These are phyloP conservation scores for Crotalus viridis DNA, from an alignment of 2,113 vertebrate species.

Conservation along the genomic window DNA sequence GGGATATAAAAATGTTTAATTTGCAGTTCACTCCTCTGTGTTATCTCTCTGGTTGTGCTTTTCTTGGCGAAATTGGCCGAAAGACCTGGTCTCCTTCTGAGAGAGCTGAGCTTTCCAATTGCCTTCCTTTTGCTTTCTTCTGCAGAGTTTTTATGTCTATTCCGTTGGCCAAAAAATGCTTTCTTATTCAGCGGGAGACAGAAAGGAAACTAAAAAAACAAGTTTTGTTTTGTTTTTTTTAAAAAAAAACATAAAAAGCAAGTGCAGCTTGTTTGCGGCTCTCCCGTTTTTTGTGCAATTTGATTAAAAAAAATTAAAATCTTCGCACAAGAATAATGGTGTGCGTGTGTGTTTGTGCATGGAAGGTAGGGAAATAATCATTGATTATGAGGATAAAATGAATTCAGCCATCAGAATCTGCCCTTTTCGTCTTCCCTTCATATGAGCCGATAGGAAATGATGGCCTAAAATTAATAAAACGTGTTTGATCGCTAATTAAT, in stretches of 20 bases:
- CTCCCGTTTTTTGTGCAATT: constrained; percentile 23
- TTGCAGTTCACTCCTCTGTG: constrained; percentile 18
- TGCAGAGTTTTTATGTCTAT: constrained; percentile 25
- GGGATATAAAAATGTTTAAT: constrained; percentile 60
- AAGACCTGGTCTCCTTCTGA: not conserved
- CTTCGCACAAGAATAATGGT: constrained; percentile 41
- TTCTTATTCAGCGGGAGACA: constrained; percentile 39
- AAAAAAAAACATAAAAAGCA: constrained; percentile 22
- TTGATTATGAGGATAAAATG: constrained; percentile 53
- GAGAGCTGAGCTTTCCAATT: not conserved
- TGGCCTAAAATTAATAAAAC: not conserved
- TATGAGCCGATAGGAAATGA: not conserved
- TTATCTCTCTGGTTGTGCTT: constrained; percentile 11
- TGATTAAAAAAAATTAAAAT: constrained; percentile 17
- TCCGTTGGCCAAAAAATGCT: constrained; percentile 38
- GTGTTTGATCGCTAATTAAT: not conserved
- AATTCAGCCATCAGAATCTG: constrained; percentile 38
- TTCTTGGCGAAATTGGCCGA: constrained; percentile 53
- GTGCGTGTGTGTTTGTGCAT: constrained; percentile 17
- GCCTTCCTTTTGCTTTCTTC: constrained; percentile 6
- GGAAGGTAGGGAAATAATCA: constrained; percentile 49
- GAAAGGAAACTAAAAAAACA: not conserved
- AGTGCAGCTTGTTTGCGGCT: constrained; percentile 33
- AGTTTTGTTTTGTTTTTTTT: not conserved
- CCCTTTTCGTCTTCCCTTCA: not conserved